Evolutionary conservation across 64 coral and sea anemone species (phyloP).

Genomic region (Porites lutea): DNA sequence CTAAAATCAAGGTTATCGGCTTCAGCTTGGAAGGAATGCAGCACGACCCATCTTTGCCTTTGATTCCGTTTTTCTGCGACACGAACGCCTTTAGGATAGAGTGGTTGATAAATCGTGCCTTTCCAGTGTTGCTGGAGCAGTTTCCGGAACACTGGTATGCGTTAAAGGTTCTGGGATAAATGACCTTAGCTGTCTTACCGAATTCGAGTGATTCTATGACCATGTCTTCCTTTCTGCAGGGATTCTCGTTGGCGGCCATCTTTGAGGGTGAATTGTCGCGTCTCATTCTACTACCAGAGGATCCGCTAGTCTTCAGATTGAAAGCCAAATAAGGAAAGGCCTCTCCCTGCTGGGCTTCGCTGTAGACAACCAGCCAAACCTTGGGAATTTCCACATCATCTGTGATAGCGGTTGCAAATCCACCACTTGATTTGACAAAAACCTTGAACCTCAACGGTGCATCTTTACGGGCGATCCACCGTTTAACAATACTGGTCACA

Average conservation of each 20-base stretch:
- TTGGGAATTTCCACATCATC: background rate
- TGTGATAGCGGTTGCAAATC: background rate
- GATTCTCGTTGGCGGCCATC: background rate
- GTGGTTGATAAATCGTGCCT: background rate
- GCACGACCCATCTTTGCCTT: background rate
- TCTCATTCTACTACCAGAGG: background rate
- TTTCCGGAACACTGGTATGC: background rate
- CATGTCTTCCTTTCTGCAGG: constrained; percentile 1
- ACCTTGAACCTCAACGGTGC: background rate
- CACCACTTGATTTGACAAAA: background rate
- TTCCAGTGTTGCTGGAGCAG: background rate
- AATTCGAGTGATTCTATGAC: background rate
- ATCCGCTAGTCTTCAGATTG: background rate
- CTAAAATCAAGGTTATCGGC: background rate
- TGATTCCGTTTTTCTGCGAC: background rate
- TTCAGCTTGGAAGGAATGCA: constrained; percentile 11
- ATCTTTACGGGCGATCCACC: background rate
- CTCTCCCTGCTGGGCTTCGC: background rate
- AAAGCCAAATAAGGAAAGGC: background rate
- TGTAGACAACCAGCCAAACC: constrained; percentile 6
- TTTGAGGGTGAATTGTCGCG: background rate
- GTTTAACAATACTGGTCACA: background rate
- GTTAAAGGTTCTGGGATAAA: background rate
- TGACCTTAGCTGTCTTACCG: background rate
- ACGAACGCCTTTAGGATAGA: background rate